phyloP scores from a whole-genome alignment of 2,113 vertebrate genomes.

The Strix aluco region DNA sequence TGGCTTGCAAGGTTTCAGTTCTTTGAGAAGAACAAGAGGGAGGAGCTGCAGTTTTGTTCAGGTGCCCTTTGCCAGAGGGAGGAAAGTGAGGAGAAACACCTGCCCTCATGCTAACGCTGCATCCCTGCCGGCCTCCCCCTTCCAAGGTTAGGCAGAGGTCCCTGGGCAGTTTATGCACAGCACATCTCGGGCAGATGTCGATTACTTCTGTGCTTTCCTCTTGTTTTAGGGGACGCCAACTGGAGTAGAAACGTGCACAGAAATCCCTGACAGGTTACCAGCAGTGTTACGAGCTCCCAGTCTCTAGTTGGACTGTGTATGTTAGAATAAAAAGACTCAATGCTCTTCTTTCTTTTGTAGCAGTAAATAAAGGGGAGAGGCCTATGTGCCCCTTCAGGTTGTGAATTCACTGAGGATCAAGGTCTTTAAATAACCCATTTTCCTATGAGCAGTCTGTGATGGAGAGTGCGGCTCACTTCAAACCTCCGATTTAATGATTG shows the following conservation, averaged over 20 bases:
- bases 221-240: not conserved
- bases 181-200: not conserved
- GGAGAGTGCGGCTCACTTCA: not conserved
- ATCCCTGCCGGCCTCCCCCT: not conserved
- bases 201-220: not conserved
- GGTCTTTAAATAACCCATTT: constrained; percentile 16
- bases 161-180: not conserved
- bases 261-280: not conserved
- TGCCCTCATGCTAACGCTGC: not conserved
- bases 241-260: not conserved
- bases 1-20: not conserved
- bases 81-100: not conserved
- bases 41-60: not conserved
- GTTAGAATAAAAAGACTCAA: not conserved
- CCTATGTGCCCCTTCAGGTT: not conserved
- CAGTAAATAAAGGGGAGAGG: constrained; percentile 19
- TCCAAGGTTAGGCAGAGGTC: not conserved
- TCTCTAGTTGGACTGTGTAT: not conserved
- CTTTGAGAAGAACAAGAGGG: not conserved
- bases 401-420: not conserved
- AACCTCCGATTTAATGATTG: not conserved
- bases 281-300: not conserved
- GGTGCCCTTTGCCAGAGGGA: not conserved
- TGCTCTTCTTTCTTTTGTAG: not conserved
- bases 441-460: not conserved